A percentile compares a stretch with the other conserved stretches of the same genome.
Conservation (phyloP, 2,113 vertebrate species). For the zebrafish (Danio rerio) region DNA sequence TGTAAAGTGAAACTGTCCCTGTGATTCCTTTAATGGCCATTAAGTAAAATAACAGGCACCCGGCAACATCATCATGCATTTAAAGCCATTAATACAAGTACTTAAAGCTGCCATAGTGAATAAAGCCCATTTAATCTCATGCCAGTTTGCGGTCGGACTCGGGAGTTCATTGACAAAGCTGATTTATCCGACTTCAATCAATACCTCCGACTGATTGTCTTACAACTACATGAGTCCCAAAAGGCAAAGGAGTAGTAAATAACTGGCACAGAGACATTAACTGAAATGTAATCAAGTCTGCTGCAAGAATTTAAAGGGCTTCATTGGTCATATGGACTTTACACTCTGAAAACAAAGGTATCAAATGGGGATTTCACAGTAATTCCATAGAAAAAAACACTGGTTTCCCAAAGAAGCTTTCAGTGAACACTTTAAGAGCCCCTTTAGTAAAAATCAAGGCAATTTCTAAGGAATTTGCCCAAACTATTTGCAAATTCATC, state of each 20-base stretch:
- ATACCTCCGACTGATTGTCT: slow-evolving; percentile 41
- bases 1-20: slow-evolving; percentile 7
- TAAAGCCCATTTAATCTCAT: slow-evolving; percentile 37
- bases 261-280: slow-evolving; percentile 25
- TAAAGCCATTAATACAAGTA: slow-evolving; percentile 31
- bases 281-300: neutral
- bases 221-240: slow-evolving; percentile 19
- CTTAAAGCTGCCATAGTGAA: slow-evolving; percentile 28
- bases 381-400: no score
- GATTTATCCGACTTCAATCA: slow-evolving; percentile 46
- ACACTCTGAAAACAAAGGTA: no score
- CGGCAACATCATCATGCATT: slow-evolving; percentile 8
- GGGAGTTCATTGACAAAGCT: slow-evolving; percentile 23
- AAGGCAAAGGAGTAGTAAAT: slow-evolving; percentile 36
- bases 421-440: no score
- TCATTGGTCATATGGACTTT: neutral
- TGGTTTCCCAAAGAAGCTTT: no score
- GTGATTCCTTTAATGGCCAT: slow-evolving; percentile 23
- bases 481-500: no score
- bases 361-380: no score
- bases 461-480: no score
- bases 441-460: no score
- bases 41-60: slow-evolving; percentile 30
- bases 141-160: slow-evolving; percentile 24
- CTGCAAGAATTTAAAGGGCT: neutral